These are phyloP conservation scores for Lytechinus pictus DNA, from an alignment of 35 echinoderm and acorn worm genomes.

Conservation along the genomic window DNA sequence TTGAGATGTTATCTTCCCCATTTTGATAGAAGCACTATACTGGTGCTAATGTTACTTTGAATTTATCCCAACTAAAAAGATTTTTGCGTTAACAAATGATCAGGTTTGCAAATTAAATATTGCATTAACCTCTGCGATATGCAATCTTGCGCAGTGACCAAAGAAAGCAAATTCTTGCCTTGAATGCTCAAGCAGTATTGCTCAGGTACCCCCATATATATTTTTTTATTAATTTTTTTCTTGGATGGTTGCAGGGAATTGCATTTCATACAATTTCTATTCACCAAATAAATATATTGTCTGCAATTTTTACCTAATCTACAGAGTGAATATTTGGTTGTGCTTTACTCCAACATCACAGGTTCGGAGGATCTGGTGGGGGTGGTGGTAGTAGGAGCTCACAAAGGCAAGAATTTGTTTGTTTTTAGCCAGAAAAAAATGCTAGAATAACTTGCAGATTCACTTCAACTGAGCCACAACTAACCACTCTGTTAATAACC, in stretches of 20 bases:
- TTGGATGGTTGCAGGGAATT: neutral
- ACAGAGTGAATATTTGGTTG: constrained; percentile 19
- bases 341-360: constrained; percentile 53
- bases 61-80: neutral
- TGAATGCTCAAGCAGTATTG: neutral
- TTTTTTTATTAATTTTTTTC: neutral
- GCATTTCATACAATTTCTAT: neutral
- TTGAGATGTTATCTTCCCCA: too few relatives aligned
- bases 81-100: neutral
- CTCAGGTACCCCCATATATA: neutral
- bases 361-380: constrained; percentile 27
- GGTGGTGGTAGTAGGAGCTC: constrained; percentile 27
- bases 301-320: neutral
- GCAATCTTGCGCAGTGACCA: neutral
- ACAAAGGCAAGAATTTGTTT: constrained; percentile 54
- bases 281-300: neutral
- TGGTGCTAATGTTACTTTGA: neutral
- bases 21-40: too few relatives aligned
- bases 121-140: too few relatives aligned
- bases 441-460: neutral
- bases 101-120: too few relatives aligned
- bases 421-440: neutral
- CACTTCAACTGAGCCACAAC: constrained; percentile 28
- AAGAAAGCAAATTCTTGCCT: neutral
- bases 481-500: neutral